phyloP scores from a whole-genome alignment of 1,140 invertebrate genomes.

The Rhyzopertha dominica region DNA sequence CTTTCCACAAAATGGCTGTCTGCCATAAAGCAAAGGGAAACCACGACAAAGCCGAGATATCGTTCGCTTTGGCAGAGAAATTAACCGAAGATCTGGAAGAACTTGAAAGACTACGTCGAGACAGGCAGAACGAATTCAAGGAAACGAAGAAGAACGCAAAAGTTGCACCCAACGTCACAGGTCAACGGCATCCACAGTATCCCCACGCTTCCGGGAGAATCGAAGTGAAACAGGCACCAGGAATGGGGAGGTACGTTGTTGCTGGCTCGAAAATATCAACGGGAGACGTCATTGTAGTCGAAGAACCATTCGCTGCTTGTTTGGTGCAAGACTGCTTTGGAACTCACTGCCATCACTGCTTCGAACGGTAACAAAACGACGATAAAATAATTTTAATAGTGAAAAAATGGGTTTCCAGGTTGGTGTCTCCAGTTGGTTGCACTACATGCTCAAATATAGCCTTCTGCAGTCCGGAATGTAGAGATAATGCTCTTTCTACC shows the following conservation, averaged over 20 bases:
- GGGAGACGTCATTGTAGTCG: slow-evolving; percentile 64
- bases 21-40: slow-evolving; percentile 57
- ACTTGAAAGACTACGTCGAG: slow-evolving; percentile 12
- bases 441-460: slow-evolving; percentile 66
- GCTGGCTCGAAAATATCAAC: slow-evolving; percentile 55
- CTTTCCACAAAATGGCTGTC: slow-evolving; percentile 58
- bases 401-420: slow-evolving; percentile 37
- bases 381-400: neutral
- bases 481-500: slow-evolving; percentile 55
- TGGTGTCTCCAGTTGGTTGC: slow-evolving; percentile 66
- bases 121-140: slow-evolving; percentile 6
- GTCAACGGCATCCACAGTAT: slow-evolving; percentile 37
- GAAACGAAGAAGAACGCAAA: neutral
- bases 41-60: slow-evolving; percentile 51
- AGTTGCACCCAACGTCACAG: slow-evolving; percentile 29
- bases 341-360: slow-evolving; percentile 80
- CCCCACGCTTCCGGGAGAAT: slow-evolving; percentile 46
- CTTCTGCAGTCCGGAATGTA: slow-evolving; percentile 70
- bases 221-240: slow-evolving; percentile 46
- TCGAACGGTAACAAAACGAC: slow-evolving; percentile 52
- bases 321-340: slow-evolving; percentile 66
- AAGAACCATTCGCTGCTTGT: slow-evolving; percentile 69
- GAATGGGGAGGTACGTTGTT: slow-evolving; percentile 53
- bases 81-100: slow-evolving; percentile 42
- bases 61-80: slow-evolving; percentile 52